Conservation (phyloP, 2,113 vertebrate genomes). For the Petrocephalus microphthalmus region DNA sequence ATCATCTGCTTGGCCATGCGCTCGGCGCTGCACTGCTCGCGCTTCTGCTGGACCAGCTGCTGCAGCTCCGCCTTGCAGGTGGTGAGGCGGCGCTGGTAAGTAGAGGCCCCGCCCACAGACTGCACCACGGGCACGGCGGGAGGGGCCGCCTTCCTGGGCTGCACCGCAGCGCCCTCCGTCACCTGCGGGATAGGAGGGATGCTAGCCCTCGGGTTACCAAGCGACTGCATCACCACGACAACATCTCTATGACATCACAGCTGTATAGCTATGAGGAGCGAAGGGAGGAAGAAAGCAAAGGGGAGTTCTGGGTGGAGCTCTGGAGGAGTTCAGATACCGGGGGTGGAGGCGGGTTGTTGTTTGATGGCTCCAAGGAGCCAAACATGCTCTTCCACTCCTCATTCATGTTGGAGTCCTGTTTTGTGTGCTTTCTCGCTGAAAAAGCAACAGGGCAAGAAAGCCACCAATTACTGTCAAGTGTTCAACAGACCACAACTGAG, state of each 20-base stretch:
- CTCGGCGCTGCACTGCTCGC: constrained; percentile 89
- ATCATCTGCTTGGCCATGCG: constrained; percentile 92
- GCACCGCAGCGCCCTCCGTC: constrained; percentile 59
- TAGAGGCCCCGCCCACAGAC: constrained; percentile 61
- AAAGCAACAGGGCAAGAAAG: constrained; percentile 5
- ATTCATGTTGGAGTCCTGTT: constrained; percentile 91
- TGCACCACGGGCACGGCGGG: constrained; percentile 50
- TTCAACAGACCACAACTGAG: neutral
- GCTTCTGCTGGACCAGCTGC: constrained; percentile 90
- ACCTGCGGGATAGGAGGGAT: constrained; percentile 48
- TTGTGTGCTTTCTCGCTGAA: constrained; percentile 84
- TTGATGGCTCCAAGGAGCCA: constrained; percentile 84
- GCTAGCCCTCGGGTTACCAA: neutral
- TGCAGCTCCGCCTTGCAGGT: constrained; percentile 89
- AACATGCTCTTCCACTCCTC: constrained; percentile 99
- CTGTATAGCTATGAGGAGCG: neutral
- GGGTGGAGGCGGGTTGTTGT: constrained; percentile 48
- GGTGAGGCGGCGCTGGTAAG: constrained; percentile 82
- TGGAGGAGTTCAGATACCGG: constrained; percentile 45
- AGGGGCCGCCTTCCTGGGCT: constrained; percentile 57
- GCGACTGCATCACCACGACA: neutral
- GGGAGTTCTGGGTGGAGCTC: neutral
- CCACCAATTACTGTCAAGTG: neutral
- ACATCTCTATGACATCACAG: neutral
- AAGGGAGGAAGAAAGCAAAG: constrained; percentile 51